A percentile compares a stretch with the other conserved stretches of the same genome.
These are phyloP conservation scores for Macrochelys suwanniensis DNA, from an alignment of 2,797 vertebrate species.

Conservation along the genomic window DNA sequence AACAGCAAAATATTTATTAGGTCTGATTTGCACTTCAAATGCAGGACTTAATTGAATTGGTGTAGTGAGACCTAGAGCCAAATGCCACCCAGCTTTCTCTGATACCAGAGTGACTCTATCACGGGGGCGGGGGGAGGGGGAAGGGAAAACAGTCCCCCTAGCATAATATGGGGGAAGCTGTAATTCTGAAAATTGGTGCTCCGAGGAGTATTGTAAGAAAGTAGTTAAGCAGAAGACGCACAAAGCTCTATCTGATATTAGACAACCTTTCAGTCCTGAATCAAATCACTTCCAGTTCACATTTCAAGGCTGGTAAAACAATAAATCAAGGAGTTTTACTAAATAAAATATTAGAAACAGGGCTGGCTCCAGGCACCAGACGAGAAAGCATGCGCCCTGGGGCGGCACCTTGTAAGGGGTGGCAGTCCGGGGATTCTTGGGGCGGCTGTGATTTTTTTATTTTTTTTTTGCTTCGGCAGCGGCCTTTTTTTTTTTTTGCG, in stretches of 20 bases:
- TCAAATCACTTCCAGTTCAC: neutral
- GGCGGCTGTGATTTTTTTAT: no score
- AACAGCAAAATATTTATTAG: neutral
- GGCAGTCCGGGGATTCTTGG: no score
- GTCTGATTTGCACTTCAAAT: neutral
- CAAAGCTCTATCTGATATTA: neutral
- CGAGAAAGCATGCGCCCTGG: no score
- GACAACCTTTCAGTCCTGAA: neutral
- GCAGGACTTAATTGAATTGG: neutral
- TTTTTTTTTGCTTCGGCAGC: no score
- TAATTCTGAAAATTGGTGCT: constrained; percentile 1
- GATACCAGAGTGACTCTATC: constrained; percentile 3
- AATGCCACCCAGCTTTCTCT: neutral
- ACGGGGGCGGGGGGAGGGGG: neutral
- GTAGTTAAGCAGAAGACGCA: neutral
- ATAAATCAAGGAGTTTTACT: neutral
- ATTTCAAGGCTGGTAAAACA: neutral
- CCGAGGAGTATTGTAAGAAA: neutral
- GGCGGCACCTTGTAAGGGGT: no score
- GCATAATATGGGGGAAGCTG: neutral
- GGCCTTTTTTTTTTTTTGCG: no score
- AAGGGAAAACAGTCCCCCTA: accelerated
- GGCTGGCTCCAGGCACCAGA: no score
- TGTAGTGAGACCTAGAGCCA: neutral
- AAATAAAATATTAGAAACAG: neutral